Evolutionary conservation across 2,113 vertebrate genomes (phyloP).

Genomic region (Cyprinodon tularosa): DNA sequence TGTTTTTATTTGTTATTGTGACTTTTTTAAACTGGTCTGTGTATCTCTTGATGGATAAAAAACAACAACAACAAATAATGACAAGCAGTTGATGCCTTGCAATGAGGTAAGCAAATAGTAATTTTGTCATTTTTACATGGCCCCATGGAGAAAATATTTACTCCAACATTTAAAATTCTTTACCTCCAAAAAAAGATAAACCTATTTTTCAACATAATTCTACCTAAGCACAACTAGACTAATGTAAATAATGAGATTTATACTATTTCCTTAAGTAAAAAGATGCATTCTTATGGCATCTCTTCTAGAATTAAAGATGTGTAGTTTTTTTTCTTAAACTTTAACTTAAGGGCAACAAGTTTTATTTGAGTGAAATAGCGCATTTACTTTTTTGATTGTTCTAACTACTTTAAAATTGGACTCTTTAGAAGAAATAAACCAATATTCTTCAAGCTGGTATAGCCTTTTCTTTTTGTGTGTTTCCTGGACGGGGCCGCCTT

Average conservation of each 20-base stretch:
- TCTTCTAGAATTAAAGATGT: neutral
- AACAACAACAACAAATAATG: slow-evolving; percentile 9
- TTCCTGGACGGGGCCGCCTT: no score
- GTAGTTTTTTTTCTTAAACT: neutral
- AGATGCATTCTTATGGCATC: neutral
- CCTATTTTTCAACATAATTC: neutral
- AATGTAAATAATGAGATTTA: neutral
- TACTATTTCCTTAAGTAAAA: neutral
- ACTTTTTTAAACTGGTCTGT: slow-evolving; percentile 6
- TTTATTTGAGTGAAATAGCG: neutral
- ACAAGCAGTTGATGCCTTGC: slow-evolving; percentile 25
- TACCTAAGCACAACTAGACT: neutral
- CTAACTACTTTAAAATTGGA: no score
- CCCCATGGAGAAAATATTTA: slow-evolving; percentile 12
- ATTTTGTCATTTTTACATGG: slow-evolving; percentile 20
- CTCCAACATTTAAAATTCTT: slow-evolving; percentile 37
- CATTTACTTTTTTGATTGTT: no score
- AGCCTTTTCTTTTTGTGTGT: no score
- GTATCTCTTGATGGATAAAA: slow-evolving; percentile 21
- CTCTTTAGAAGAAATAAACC: no score
- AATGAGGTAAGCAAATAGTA: slow-evolving; percentile 30
- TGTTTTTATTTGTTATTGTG: neutral
- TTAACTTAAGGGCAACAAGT: neutral
- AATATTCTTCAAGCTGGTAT: no score
- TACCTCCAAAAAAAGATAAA: neutral